phyloP scores from a whole-genome alignment of 2,797 vertebrate species.

The Ciconia nigra region DNA sequence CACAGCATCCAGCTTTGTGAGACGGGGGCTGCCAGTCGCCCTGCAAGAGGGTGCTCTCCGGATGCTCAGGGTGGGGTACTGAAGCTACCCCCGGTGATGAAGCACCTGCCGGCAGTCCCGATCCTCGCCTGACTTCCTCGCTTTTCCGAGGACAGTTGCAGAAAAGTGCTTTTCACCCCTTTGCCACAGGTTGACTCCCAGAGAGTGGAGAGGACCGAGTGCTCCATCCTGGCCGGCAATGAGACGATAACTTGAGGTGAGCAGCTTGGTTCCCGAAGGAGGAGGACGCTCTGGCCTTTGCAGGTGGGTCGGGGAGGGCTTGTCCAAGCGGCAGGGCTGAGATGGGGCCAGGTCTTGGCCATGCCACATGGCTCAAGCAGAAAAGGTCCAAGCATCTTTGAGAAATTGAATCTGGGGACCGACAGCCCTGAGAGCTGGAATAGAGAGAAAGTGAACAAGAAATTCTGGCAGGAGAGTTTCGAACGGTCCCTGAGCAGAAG shows the following conservation, averaged over 20 bases:
- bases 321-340: neutral
- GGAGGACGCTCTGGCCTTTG: neutral
- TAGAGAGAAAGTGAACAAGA: neutral
- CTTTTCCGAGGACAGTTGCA: neutral
- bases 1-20: slow-evolving; percentile 51
- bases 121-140: neutral
- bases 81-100: neutral
- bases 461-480: neutral
- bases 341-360: neutral
- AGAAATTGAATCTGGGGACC: neutral
- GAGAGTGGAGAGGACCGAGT: neutral
- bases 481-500: neutral
- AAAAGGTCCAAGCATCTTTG: neutral
- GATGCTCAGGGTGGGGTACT: neutral
- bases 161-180: slow-evolving; percentile 43
- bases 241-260: slow-evolving; percentile 33
- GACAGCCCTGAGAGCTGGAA: neutral
- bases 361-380: neutral
- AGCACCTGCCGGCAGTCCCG: neutral
- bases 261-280: neutral
- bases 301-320: slow-evolving; percentile 1
- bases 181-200: slow-evolving; percentile 32
- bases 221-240: neutral
- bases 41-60: neutral
- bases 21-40: neutral